These are phyloP conservation scores for Phenganax subtilis DNA, from an alignment of 92 coral and sea anemone genomes.

Conservation along the genomic window DNA sequence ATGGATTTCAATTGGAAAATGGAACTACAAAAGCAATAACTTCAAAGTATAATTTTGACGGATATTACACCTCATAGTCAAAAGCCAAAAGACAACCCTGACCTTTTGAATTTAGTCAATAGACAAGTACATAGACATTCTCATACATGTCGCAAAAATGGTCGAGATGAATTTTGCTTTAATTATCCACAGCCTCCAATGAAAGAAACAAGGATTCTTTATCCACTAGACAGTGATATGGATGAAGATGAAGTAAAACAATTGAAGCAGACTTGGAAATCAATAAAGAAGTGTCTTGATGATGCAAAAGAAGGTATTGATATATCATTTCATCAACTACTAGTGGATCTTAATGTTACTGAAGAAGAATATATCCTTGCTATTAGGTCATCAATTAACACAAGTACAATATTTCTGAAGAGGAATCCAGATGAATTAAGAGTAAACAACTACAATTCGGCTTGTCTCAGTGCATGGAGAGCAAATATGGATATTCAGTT, in stretches of 20 bases:
- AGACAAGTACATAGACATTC: slow-evolving; percentile 20
- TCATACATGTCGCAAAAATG: slow-evolving; percentile 51
- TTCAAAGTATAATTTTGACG: too few relatives aligned
- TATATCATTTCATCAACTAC: slow-evolving; percentile 40
- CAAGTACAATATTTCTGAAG: slow-evolving; percentile 15
- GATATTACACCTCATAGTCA: too few relatives aligned
- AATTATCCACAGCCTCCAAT: slow-evolving; percentile 50
- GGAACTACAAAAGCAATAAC: too few relatives aligned
- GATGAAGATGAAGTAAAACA: slow-evolving; percentile 20
- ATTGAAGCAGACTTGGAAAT: neutral
- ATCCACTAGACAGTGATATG: slow-evolving; percentile 15
- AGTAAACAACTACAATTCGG: slow-evolving; percentile 33
- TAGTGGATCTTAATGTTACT: slow-evolving; percentile 39
- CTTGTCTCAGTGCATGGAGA: slow-evolving; percentile 36
- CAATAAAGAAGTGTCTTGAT: slow-evolving; percentile 29
- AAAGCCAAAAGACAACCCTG: too few relatives aligned
- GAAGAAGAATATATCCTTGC: slow-evolving; percentile 38
- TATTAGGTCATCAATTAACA: slow-evolving; percentile 28
- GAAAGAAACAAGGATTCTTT: slow-evolving; percentile 31
- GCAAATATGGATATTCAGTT: neutral
- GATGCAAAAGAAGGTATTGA: slow-evolving; percentile 40
- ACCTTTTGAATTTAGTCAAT: too few relatives aligned
- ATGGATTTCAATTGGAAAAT: too few relatives aligned
- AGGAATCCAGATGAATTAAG: slow-evolving; percentile 35
- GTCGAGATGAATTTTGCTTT: slow-evolving; percentile 42